Percentiles rank a stretch among this genome's conserved stretches.
These are phyloP conservation scores for Cardiocondyla obscurior DNA, from an alignment of 1,140 invertebrate genomes.

Conservation along the genomic window DNA sequence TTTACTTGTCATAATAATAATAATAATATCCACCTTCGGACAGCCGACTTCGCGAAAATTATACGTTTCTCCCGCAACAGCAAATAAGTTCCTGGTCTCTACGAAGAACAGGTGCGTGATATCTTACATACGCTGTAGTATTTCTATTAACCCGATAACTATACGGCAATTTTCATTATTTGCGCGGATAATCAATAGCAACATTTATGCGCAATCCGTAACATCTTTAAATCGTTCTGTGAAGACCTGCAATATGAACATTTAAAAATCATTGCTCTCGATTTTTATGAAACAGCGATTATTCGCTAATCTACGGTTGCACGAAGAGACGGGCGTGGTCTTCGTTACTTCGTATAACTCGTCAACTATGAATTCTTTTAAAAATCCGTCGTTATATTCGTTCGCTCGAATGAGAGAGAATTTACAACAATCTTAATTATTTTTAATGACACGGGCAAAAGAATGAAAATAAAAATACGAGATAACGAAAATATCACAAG, in stretches of 20 bases:
- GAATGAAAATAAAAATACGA: neutral
- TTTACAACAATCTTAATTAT: slow-evolving; percentile 38
- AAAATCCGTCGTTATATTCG: slow-evolving; percentile 52
- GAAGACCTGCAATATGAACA: neutral
- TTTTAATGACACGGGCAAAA: slow-evolving; percentile 43
- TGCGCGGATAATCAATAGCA: neutral
- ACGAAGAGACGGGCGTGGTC: slow-evolving; percentile 25
- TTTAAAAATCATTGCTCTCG: slow-evolving; percentile 22
- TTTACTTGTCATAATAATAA: slow-evolving; percentile 65
- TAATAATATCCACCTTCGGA: slow-evolving; percentile 58
- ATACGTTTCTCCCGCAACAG: slow-evolving; percentile 53
- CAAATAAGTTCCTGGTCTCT: slow-evolving; percentile 42
- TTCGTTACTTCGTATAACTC: slow-evolving; percentile 28
- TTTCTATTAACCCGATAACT: slow-evolving; percentile 28
- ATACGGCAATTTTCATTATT: slow-evolving; percentile 27
- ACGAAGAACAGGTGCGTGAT: slow-evolving; percentile 21
- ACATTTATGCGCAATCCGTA: slow-evolving; percentile 32
- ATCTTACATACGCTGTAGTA: neutral
- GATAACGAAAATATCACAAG: slow-evolving; percentile 21
- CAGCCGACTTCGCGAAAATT: slow-evolving; percentile 60
- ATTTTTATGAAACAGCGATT: slow-evolving; percentile 44
- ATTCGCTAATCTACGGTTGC: slow-evolving; percentile 36
- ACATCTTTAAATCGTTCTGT: slow-evolving; percentile 5
- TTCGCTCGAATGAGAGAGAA: slow-evolving; percentile 49
- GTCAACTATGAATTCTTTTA: slow-evolving; percentile 48